These are phyloP conservation scores for Drosophila lacteicornis DNA, from an alignment of 1,140 invertebrate species.

Conservation along the genomic window DNA sequence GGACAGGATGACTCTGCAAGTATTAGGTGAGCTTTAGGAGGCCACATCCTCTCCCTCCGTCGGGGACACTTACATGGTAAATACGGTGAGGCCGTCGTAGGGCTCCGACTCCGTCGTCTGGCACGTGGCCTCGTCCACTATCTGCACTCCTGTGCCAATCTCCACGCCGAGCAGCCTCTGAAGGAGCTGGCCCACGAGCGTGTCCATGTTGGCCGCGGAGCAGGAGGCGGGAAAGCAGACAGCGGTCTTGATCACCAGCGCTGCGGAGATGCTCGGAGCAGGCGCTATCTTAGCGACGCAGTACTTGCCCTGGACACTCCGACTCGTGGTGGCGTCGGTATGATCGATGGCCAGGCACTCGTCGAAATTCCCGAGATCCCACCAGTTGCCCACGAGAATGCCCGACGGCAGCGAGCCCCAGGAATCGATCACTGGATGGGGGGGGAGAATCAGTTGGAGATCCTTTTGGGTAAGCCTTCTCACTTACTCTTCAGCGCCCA, in stretches of 20 bases:
- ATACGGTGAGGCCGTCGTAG: slow-evolving; percentile 47
- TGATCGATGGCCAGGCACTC: slow-evolving; percentile 52
- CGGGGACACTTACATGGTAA: slow-evolving; percentile 63
- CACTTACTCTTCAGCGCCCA: slow-evolving; percentile 45
- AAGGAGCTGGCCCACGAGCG: slow-evolving; percentile 29
- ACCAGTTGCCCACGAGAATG: slow-evolving; percentile 39
- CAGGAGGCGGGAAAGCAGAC: slow-evolving; percentile 58
- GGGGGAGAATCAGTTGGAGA: background rate
- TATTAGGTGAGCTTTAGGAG: background rate
- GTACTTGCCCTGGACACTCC: slow-evolving; percentile 41
- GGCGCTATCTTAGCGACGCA: slow-evolving; percentile 28
- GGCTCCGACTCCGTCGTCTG: slow-evolving; percentile 32
- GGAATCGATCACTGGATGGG: slow-evolving; percentile 48
- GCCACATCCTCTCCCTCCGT: background rate
- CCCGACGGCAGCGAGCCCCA: slow-evolving; percentile 60
- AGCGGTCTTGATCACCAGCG: slow-evolving; percentile 19
- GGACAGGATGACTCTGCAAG: slow-evolving; percentile 48
- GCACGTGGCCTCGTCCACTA: slow-evolving; percentile 39
- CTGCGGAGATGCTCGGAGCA: background rate
- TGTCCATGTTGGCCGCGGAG: slow-evolving; percentile 36
- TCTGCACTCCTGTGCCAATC: slow-evolving; percentile 1
- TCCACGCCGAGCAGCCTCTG: slow-evolving; percentile 21
- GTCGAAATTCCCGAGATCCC: slow-evolving; percentile 54
- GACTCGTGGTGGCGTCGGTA: background rate
- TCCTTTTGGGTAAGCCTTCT: too few species aligned